A percentile compares a stretch with the other conserved stretches of the same genome.
These are phyloP conservation scores for Takifugu bimaculatus DNA, from an alignment of 2,113 vertebrate genomes.

Conservation along the genomic window DNA sequence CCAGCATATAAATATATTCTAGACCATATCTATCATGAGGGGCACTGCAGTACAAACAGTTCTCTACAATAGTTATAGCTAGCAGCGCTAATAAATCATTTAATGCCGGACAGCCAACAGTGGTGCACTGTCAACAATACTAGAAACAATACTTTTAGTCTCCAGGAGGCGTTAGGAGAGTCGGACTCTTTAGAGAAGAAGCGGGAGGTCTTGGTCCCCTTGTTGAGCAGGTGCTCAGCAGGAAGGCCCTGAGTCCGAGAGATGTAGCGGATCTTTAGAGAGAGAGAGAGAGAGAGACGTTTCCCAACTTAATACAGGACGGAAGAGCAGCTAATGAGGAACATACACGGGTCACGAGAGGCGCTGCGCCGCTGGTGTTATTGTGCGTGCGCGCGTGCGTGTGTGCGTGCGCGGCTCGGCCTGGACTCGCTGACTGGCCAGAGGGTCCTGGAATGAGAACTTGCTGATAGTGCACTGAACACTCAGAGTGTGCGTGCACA, in stretches of 20 bases:
- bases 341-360: no score
- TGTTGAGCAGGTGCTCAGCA: slow-evolving; percentile 88
- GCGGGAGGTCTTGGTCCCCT: slow-evolving; percentile 93
- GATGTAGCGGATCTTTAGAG: slow-evolving; percentile 93
- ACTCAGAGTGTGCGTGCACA: slow-evolving; percentile 20
- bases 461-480: slow-evolving; percentile 65
- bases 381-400: neutral
- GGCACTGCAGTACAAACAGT: no score
- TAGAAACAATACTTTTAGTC: slow-evolving; percentile 82
- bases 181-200: slow-evolving; percentile 85
- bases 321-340: no score
- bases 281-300: neutral
- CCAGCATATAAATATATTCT: no score
- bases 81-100: no score
- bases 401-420: slow-evolving; percentile 1
- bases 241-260: slow-evolving; percentile 97
- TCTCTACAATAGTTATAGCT: no score
- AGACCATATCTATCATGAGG: no score
- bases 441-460: slow-evolving; percentile 61
- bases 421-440: slow-evolving; percentile 48
- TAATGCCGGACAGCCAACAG: no score
- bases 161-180: slow-evolving; percentile 88
- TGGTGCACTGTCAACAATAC: no score
- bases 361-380: neutral
- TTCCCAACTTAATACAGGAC: neutral